Evolutionary conservation across 2,113 vertebrate species (phyloP), one percentile per base, ranked within the genome.

Genomic region (Python bivittatus): DNA sequence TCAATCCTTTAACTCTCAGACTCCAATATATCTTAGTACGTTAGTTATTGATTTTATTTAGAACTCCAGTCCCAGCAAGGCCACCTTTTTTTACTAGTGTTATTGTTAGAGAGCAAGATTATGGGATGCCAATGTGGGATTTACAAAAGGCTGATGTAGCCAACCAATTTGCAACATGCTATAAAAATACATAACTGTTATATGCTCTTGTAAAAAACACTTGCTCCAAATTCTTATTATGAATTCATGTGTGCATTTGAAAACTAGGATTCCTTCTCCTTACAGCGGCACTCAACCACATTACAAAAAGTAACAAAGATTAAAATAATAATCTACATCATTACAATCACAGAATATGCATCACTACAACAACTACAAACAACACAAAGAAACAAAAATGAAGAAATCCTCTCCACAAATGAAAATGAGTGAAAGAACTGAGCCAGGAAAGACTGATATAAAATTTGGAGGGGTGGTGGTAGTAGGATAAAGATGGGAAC

Each of bases 111-210:
- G 0, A 68, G 53, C 0, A 88, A 64, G 23, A 33, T 33, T 84
- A 90, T 0, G 1, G 25, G 5, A 93, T 52, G 42, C 42, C 42
- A 85, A 12, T 20, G 48, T 72, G n/a, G 4, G 1, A 58, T 48
- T 57, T 29, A 20, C 12, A 2, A 79, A 79, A 79, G 7, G 33
- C 38, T 79, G 72, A 42, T 79, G 72, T 42, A 79, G 33, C 33
- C 22, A 79, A 22, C 13, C 64, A 6, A 88, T 23, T 72, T 95
- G 84, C 84, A 89, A 94, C 92, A 38, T 12, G 72, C 1, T 86
- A 56, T 60, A 22, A 88, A 88, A 58, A 38, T 33, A 23, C 10
- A 9, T n/a, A 87, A 87, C 29, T 38, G 54, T 38, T 88, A 58
- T 6, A 38, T 87, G 86, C 86, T 79, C 72, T 79, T 79, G 33